phyloP scores from a whole-genome alignment of 2,797 vertebrate species.

The Poecilia velifera region DNA sequence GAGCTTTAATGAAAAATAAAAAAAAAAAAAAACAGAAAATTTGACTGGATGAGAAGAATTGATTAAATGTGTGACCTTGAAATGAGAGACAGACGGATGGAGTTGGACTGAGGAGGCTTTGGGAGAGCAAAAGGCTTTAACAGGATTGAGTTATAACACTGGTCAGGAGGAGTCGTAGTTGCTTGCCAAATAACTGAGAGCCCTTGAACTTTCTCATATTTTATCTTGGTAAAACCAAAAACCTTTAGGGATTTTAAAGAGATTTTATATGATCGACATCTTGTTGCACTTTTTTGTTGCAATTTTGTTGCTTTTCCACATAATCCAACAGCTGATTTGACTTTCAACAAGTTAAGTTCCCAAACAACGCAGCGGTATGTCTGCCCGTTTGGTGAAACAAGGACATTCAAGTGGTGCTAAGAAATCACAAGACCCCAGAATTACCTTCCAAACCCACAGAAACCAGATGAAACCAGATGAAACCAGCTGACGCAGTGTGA shows the following conservation, averaged over 20 bases:
- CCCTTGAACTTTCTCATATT: not conserved
- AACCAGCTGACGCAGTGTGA: too few species aligned
- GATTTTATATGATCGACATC: not conserved
- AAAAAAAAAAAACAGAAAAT: slow-evolving; percentile 27
- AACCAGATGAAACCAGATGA: not conserved
- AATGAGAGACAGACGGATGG: slow-evolving; percentile 35
- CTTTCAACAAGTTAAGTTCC: not conserved
- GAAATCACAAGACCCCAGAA: not conserved
- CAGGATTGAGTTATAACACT: slow-evolving; percentile 10
- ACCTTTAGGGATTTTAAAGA: not conserved
- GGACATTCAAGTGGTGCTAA: not conserved
- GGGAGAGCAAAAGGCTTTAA: slow-evolving; percentile 31
- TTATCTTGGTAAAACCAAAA: not conserved
- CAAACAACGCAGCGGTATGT: not conserved
- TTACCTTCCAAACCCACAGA: not conserved
- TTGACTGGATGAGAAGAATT: slow-evolving; percentile 60
- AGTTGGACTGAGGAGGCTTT: slow-evolving; percentile 64
- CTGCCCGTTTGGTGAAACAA: not conserved
- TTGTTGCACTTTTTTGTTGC: not conserved
- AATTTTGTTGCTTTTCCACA: not conserved
- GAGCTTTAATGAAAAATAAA: slow-evolving; percentile 15
- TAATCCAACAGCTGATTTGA: not conserved
- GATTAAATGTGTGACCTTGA: slow-evolving; percentile 67
- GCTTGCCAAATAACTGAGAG: not conserved
- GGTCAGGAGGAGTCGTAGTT: slow-evolving; percentile 2